Evolutionary conservation across 2,113 vertebrate species (phyloP).

Genomic region (Macaca nemestrina): DNA sequence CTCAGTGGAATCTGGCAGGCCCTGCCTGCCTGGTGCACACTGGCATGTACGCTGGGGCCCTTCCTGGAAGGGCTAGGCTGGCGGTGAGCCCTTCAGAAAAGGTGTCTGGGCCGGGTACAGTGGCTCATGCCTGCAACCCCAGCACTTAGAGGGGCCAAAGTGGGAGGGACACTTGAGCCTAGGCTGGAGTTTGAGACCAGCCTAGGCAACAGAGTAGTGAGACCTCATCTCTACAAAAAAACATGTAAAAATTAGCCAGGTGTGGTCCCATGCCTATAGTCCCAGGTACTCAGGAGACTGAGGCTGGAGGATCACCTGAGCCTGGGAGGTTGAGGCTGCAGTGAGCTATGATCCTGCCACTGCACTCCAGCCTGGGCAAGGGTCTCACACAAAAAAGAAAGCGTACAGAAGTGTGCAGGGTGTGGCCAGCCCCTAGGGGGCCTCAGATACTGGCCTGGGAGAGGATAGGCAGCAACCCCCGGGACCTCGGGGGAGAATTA

Average conservation of each 20-base stretch:
- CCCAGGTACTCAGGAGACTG: too few relatives aligned
- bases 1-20: neutral
- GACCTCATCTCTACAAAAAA: too few relatives aligned
- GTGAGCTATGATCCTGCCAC: neutral
- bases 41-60: neutral
- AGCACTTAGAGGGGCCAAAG: neutral
- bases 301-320: neutral
- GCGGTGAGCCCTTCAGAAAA: neutral
- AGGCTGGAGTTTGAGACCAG: neutral
- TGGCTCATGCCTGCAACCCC: neutral
- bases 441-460: fast-evolving
- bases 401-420: too few relatives aligned
- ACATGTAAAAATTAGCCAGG: too few relatives aligned
- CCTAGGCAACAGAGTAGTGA: neutral
- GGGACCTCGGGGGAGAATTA: fast-evolving
- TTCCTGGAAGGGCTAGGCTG: neutral
- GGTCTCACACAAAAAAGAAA: too few relatives aligned
- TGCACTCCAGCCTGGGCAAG: neutral
- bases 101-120: fast-evolving
- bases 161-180: neutral
- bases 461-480: neutral
- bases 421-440: neutral
- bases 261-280: too few relatives aligned
- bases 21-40: neutral
- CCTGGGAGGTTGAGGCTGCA: neutral